phyloP scores from a whole-genome alignment of 1,140 invertebrate species.

The Lordiphosa collinella region DNA sequence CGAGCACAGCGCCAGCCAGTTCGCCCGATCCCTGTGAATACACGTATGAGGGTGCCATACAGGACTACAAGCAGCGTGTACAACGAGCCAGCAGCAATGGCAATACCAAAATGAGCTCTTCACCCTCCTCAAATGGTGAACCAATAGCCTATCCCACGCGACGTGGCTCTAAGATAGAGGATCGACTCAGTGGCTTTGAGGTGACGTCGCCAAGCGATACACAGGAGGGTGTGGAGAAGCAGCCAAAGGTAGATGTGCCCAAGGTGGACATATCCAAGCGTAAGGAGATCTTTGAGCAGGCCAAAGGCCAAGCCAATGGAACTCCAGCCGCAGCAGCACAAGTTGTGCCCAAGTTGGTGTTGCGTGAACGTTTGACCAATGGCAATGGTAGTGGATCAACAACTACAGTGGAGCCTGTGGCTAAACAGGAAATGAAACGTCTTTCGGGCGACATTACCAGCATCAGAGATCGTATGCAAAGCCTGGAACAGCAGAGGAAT shows the following conservation, averaged over 20 bases:
- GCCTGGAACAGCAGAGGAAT: conserved; percentile 83
- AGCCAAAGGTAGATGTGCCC: conserved; percentile 82
- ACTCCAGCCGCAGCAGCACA: conserved; percentile 6
- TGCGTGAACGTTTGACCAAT: conserved; percentile 56
- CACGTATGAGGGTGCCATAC: conserved; percentile 92
- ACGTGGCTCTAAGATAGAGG: conserved; percentile 73
- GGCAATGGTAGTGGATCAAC: conserved; percentile 60
- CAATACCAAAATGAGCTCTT: conserved; percentile 16
- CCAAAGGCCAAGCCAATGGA: conserved; percentile 75
- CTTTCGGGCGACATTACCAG: conserved; percentile 83
- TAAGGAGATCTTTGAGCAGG: conserved; percentile 88
- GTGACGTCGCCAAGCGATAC: conserved; percentile 77
- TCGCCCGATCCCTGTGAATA: conserved; percentile 83
- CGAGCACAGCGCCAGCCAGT: conserved; percentile 70
- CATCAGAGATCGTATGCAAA: conserved; percentile 83
- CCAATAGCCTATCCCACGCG: conserved; percentile 59
- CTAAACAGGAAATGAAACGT: conserved; percentile 80
- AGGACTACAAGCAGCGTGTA: conserved; percentile 89
- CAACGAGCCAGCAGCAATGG: conserved; percentile 80
- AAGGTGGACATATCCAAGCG: conserved; percentile 91
- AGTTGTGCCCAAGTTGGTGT: conserved; percentile 51
- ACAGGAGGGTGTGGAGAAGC: conserved; percentile 71
- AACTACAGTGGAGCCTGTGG: conserved; percentile 66
- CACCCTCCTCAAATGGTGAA: conserved; percentile 32
- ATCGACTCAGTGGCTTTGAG: conserved; percentile 75